phyloP scores from a whole-genome alignment of 2,888 invertebrate genomes.

The Stenotaenia linearis region DNA sequence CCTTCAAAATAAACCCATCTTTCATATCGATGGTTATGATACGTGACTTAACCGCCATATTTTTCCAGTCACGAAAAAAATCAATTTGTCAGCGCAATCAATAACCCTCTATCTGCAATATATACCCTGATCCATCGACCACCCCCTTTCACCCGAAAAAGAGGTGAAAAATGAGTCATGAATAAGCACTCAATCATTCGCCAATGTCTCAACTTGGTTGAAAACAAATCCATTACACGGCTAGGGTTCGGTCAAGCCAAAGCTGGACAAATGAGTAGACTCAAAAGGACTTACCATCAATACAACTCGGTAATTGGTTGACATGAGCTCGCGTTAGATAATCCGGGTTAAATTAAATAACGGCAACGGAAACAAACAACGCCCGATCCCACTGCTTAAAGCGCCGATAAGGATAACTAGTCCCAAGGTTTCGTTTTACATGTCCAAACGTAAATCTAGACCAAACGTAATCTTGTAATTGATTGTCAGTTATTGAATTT shows the following conservation, averaged over 20 bases:
- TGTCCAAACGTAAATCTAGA: too few relatives aligned
- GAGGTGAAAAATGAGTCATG: background rate
- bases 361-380: background rate
- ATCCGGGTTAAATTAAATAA: background rate
- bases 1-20: background rate
- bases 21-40: background rate
- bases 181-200: background rate
- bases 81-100: background rate
- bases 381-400: background rate
- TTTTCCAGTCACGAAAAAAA: background rate
- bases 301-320: background rate
- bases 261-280: background rate
- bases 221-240: background rate
- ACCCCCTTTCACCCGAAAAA: background rate
- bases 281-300: background rate
- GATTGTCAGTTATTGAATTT: too few relatives aligned
- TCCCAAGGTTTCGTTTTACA: background rate
- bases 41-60: background rate
- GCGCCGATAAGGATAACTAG: background rate
- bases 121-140: background rate
- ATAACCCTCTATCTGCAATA: background rate
- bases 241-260: background rate
- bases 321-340: background rate
- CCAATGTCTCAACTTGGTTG: background rate
- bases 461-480: too few relatives aligned